Percentiles rank a stretch among this genome's conserved stretches.
Conservation (phyloP, 2,888 invertebrate species). For the Leptinotarsa rubiginosa region DNA sequence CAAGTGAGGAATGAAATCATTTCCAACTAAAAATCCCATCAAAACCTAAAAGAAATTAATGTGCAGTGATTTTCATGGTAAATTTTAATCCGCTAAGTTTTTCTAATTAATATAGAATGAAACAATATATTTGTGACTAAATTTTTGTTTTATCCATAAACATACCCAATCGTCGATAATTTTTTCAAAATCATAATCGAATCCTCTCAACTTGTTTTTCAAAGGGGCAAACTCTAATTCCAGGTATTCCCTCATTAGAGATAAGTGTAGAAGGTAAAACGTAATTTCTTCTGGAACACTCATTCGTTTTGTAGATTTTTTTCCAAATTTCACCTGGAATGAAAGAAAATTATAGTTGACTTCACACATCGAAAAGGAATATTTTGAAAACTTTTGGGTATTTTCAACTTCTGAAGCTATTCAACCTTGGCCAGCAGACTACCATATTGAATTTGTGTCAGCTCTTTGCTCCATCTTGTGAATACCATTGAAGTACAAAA, state of each 20-base stretch:
- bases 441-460: no score
- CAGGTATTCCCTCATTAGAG: slow-evolving; percentile 91
- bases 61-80: neutral
- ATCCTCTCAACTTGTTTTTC: slow-evolving; percentile 73
- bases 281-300: slow-evolving; percentile 89
- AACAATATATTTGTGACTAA: no score
- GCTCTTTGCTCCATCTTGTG: no score
- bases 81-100: no score
- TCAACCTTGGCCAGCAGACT: no score
- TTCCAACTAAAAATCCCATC: slow-evolving; percentile 97
- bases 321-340: slow-evolving; percentile 80
- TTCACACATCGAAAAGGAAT: no score
- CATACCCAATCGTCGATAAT: slow-evolving; percentile 95
- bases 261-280: slow-evolving; percentile 93
- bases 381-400: no score
- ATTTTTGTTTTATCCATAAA: neutral
- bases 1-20: slow-evolving; percentile 97
- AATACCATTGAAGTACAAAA: no score
- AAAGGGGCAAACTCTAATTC: slow-evolving; percentile 87
- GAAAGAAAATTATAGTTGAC: slow-evolving; percentile 3
- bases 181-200: slow-evolving; percentile 86
- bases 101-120: no score
- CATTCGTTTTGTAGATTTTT: slow-evolving; percentile 73
- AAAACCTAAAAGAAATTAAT: slow-evolving; percentile 70
- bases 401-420: no score